Evolutionary conservation across 2,113 vertebrate genomes (phyloP), one percentile per base, ranked within the genome.

Genomic region (Taurulus bubalis): DNA sequence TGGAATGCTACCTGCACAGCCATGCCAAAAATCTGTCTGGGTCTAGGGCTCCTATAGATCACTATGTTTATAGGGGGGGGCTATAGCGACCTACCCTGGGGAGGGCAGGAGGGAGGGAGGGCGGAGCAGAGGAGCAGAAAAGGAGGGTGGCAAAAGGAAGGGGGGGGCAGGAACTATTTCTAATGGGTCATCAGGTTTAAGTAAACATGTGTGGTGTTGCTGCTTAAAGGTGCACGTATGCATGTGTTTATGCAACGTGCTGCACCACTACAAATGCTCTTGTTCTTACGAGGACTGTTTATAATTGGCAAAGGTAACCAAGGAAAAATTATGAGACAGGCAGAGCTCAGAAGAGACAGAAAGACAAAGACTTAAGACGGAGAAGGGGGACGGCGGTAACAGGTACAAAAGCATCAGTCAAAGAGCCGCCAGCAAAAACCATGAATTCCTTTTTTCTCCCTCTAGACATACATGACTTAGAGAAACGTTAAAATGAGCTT

Each of bases 11-110:
- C 95, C 95, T 90, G 75, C 80, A 88, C 24, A 81, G 86, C 34
- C 87, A 83, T 96, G 96, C 97, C 97, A 97, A 96, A 96, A 97
- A 96, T 93, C 91, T 96, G 95, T 96, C 95, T 94, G 87, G 89
- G 88, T 87, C 79, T 81, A 81, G 87, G 83, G 92, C 93, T 90
- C 95, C 91, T 93, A 94, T 92, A 96, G 94, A 94, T 95, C 93
- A 94, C 93, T 89, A 65, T 10, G 59, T 92, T 74, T 88, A 89
- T 20, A 91, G 83, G 92, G 90, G 90, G 70, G 70, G 90, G 92
- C 82, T 93, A 82, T 9, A 86, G 83, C 79, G 49, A 87, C 64
- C 51, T 63, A 79, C 86, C 79, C 88, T 51, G 65, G 55, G 85
- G 86, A 73, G 71, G 72, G 72, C 78, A 65, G 83, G 75, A 77